phyloP scores from a whole-genome alignment of 1,140 invertebrate species.

The Mizuhopecten yessoensis region DNA sequence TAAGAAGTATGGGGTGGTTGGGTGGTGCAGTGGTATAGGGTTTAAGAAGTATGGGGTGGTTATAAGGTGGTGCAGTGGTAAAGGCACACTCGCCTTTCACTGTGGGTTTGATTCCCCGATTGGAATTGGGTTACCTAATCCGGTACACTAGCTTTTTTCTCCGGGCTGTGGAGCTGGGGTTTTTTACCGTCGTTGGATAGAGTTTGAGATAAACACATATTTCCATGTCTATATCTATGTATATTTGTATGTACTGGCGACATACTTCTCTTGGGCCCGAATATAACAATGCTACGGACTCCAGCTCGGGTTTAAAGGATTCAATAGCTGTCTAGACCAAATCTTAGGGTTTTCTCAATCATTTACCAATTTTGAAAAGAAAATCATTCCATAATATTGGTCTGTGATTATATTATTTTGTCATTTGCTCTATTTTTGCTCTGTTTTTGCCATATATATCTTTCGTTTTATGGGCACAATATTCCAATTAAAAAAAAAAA shows the following conservation, averaged over 20 bases:
- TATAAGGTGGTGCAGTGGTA: no score
- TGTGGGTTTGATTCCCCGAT: no score
- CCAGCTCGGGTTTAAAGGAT: background rate
- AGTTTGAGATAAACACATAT: background rate
- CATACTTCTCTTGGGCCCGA: background rate
- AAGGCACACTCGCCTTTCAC: no score
- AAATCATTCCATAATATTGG: background rate
- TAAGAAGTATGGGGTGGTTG: no score
- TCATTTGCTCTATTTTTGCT: background rate
- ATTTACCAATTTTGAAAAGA: no score
- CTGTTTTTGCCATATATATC: background rate
- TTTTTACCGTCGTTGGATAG: background rate
- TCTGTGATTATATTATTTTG: background rate
- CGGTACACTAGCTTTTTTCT: background rate
- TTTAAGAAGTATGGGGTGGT: no score
- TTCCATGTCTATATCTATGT: background rate
- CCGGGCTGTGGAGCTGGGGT: background rate
- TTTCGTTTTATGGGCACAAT: background rate
- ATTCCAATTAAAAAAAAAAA: background rate
- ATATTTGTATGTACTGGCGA: background rate
- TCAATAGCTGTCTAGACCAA: background rate
- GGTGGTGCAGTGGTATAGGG: no score
- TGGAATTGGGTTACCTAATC: no score
- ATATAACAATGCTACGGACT: background rate
- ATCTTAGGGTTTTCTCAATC: background rate